Evolutionary conservation across 2,888 invertebrate species (phyloP).

Genomic region (Formica aserva): DNA sequence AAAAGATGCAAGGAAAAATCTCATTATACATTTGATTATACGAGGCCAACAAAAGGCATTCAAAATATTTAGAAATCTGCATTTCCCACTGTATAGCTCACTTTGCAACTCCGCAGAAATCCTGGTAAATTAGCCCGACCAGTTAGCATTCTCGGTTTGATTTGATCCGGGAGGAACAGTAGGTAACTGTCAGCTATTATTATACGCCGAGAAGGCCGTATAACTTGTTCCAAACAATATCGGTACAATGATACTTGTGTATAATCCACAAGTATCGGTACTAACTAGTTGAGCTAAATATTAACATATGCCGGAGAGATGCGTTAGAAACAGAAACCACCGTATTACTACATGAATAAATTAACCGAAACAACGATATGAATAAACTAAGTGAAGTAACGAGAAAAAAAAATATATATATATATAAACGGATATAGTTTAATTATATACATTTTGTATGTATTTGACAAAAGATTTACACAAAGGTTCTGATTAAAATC

Average conservation of each 20-base stretch:
- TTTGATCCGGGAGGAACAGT: background rate
- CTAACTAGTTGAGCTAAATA: constrained; percentile 5
- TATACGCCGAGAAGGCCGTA: background rate
- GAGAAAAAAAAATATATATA: background rate
- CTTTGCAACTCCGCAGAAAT: constrained; percentile 73
- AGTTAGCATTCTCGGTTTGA: background rate
- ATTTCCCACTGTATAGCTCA: constrained; percentile 67
- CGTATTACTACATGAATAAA: constrained; percentile 1
- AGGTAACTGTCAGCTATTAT: background rate
- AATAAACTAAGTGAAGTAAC: background rate
- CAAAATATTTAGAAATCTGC: constrained; percentile 58
- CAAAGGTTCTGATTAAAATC: background rate
- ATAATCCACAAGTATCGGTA: background rate
- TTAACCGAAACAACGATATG: background rate
- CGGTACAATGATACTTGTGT: background rate
- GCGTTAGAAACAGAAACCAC: background rate
- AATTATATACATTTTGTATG: background rate
- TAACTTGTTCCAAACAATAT: constrained; percentile 2
- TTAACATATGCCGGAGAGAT: background rate
- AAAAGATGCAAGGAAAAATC: background rate
- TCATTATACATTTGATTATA: background rate
- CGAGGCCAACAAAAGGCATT: constrained; percentile 44
- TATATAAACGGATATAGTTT: background rate
- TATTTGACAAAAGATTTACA: no score
- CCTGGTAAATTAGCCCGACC: constrained; percentile 70